A percentile compares a stretch with the other conserved stretches of the same genome.
Evolutionary conservation across 1,140 invertebrate species (phyloP).

Genomic region (Lordiphosa stackelbergi): DNA sequence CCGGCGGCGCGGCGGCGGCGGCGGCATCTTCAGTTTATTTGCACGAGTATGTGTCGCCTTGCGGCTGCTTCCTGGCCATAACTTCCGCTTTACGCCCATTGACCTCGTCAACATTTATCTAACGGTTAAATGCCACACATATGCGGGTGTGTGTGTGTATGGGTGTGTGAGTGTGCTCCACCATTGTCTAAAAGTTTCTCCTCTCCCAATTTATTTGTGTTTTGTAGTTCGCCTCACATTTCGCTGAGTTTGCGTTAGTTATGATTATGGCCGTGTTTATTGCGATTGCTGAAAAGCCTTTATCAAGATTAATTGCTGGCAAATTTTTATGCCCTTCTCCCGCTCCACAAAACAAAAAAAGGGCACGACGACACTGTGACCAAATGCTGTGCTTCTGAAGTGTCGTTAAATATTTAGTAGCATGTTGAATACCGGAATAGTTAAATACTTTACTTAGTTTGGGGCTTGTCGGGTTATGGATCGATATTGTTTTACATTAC

Average conservation of each 20-base stretch:
- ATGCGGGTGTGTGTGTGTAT: slow-evolving; percentile 9
- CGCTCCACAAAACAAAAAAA: slow-evolving; percentile 19
- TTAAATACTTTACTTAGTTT: slow-evolving; percentile 25
- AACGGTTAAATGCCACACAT: slow-evolving; percentile 62
- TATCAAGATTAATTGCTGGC: slow-evolving; percentile 71
- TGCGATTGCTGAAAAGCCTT: slow-evolving; percentile 63
- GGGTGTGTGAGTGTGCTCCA: slow-evolving; percentile 9
- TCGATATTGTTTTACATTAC: slow-evolving; percentile 49
- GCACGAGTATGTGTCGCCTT: slow-evolving; percentile 51
- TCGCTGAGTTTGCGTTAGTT: slow-evolving; percentile 48
- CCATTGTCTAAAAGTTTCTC: slow-evolving; percentile 54
- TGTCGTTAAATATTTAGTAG: slow-evolving; percentile 34
- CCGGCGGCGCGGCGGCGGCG: slow-evolving; percentile 15
- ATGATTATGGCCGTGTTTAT: slow-evolving; percentile 74
- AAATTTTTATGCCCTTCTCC: slow-evolving; percentile 57
- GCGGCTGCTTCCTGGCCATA: slow-evolving; percentile 54
- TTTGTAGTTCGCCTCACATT: slow-evolving; percentile 32
- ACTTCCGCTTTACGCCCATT: slow-evolving; percentile 71
- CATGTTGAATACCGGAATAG: slow-evolving; percentile 18
- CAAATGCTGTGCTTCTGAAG: slow-evolving; percentile 20
- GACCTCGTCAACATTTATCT: slow-evolving; percentile 75
- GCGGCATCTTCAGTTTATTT: slow-evolving; percentile 60
- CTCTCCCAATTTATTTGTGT: slow-evolving; percentile 53
- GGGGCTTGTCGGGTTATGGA: slow-evolving; percentile 10
- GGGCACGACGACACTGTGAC: slow-evolving; percentile 4